A percentile compares a stretch with the other conserved stretches of the same genome.
Conservation (phyloP, 2,888 invertebrate genomes). For the Euspilapteryx auroguttella region DNA sequence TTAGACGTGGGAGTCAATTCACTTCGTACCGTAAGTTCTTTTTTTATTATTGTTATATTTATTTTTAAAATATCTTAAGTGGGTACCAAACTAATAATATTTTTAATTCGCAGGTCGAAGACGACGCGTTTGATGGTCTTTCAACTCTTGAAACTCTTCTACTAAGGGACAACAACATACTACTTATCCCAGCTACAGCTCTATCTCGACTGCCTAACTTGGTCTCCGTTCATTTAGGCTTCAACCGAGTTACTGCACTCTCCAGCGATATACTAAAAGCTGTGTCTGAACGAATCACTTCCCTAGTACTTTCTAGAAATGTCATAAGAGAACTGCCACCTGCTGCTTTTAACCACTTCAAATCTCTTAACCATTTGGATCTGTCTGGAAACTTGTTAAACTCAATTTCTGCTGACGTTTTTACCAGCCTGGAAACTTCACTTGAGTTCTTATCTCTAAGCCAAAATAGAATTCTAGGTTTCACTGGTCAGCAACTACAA, state of each 20-base stretch:
- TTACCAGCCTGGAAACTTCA: conserved; percentile 74
- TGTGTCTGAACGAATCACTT: conserved; percentile 71
- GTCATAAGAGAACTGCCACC: conserved; percentile 84
- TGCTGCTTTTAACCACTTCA: conserved; percentile 78
- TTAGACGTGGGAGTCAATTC: conserved; percentile 86
- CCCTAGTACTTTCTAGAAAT: conserved; percentile 78
- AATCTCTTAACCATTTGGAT: conserved; percentile 71
- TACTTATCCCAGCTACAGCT: conserved; percentile 82
- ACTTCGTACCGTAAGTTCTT: conserved; percentile 73
- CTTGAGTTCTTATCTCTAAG: conserved; percentile 72
- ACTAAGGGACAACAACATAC: conserved; percentile 84
- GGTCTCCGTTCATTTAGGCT: conserved; percentile 75
- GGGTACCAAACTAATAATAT: too few species aligned
- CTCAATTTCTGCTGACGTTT: conserved; percentile 71
- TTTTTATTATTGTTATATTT: too few species aligned
- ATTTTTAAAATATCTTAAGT: too few species aligned
- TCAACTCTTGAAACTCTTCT: conserved; percentile 74
- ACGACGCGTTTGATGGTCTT: conserved; percentile 84
- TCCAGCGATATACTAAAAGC: conserved; percentile 77
- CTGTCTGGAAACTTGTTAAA: conserved; percentile 79
- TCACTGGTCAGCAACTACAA: conserved; percentile 66
- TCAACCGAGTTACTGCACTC: conserved; percentile 84
- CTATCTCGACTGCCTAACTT: conserved; percentile 77
- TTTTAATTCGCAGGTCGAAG: conserved; percentile 91
- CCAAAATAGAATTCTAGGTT: conserved; percentile 71